A percentile compares a stretch with the other conserved stretches of the same genome.
These are phyloP conservation scores for Mactromeris polynyma DNA, from an alignment of 2,888 invertebrate species.

Conservation along the genomic window DNA sequence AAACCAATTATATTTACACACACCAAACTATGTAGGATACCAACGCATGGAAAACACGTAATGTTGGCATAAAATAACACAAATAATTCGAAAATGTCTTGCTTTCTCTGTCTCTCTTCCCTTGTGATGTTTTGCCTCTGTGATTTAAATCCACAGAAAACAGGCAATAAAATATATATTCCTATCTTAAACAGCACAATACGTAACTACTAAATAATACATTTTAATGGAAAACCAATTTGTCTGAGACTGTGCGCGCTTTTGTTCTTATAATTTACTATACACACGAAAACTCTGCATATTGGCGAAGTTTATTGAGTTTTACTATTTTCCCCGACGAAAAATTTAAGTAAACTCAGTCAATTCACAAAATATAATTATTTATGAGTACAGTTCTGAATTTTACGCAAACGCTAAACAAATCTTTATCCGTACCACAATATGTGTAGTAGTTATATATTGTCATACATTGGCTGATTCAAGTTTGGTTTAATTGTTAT, in stretches of 20 bases:
- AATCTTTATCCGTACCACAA: no score
- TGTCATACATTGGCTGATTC: no score
- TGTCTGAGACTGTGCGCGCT: not conserved
- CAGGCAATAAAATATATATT: not conserved
- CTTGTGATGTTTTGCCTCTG: not conserved
- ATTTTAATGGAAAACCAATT: conserved; percentile 20
- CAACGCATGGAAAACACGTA: not conserved
- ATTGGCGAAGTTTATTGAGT: not conserved
- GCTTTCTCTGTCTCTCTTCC: not conserved
- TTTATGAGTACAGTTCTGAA: no score
- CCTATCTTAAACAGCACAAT: not conserved
- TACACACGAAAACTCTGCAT: not conserved
- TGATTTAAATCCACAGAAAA: not conserved
- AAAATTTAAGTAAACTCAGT: not conserved
- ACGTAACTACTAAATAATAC: conserved; percentile 6
- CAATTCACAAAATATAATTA: no score
- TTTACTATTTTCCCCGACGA: not conserved
- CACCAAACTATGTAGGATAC: not conserved
- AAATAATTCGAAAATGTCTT: no score
- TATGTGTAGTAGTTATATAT: no score
- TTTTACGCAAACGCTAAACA: no score
- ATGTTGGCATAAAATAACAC: not conserved
- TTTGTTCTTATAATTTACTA: conserved; percentile 17
- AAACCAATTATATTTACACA: no score
- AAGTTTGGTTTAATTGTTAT: no score